Evolutionary conservation across 1,140 invertebrate genomes (phyloP).

Genomic region (Laodelphax striatellus): DNA sequence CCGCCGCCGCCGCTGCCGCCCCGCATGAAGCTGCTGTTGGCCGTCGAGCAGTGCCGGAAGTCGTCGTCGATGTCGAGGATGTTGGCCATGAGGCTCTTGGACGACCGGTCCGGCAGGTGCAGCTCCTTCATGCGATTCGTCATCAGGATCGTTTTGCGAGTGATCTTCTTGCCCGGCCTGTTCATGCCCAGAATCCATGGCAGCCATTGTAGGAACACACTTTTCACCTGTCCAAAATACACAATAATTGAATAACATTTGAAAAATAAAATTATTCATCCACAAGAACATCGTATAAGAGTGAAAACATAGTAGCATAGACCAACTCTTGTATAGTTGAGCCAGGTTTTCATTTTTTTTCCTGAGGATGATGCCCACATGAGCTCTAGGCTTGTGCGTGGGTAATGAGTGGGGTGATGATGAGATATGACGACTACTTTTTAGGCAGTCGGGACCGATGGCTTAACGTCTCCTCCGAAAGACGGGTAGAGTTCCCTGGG

Average conservation of each 20-base stretch:
- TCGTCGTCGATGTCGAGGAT: slow-evolving; percentile 92
- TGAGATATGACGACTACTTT: no score
- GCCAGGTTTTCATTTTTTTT: no score
- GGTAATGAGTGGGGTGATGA: no score
- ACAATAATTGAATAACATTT: no score
- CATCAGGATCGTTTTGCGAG: slow-evolving; percentile 77
- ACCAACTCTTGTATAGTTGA: no score
- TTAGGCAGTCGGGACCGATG: no score
- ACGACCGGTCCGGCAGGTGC: slow-evolving; percentile 83
- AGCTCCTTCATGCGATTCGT: slow-evolving; percentile 79
- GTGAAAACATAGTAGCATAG: no score
- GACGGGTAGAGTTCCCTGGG: no score
- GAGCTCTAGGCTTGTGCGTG: no score
- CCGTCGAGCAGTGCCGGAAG: slow-evolving; percentile 46
- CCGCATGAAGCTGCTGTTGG: slow-evolving; percentile 35
- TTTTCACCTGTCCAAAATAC: slow-evolving; percentile 60
- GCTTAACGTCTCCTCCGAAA: no score
- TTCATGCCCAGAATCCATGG: slow-evolving; percentile 91
- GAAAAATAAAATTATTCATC: neutral
- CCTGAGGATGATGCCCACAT: no score
- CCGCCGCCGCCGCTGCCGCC: slow-evolving; percentile 27
- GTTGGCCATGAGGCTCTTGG: slow-evolving; percentile 86
- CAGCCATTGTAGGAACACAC: slow-evolving; percentile 89
- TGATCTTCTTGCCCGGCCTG: slow-evolving; percentile 88
- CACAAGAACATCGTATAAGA: neutral